Evolutionary conservation across 2,797 vertebrate species (phyloP), one percentile per base, ranked within the genome.

Genomic region (Hippoglossus hippoglossus): DNA sequence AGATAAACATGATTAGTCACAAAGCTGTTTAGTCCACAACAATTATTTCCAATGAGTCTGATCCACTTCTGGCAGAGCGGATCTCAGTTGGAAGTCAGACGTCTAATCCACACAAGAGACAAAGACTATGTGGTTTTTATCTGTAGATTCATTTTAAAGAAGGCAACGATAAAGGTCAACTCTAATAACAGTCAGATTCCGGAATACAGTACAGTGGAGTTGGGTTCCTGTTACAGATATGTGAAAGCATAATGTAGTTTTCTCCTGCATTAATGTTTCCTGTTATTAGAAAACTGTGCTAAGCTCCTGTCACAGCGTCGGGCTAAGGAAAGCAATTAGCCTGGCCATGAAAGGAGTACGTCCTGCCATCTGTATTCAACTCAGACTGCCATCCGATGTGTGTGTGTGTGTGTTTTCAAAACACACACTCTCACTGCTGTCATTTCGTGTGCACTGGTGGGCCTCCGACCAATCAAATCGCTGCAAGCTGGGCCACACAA

Each of bases 251-350:
- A 69, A 55, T 73, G 46, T 13, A 47, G 28, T 9, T 31, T 24
- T 21, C 6, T 65, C 47, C 46, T 67, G 13, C 50, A 28, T 61
- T 73, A 53, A 58, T 68, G 34, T 59, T 3, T 24, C 63, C 22
- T 52, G 50, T 51, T 53, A 39, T 75, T 71, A 68, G 13, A 26
- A 41, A 69, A 73, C 47, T 66, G 19, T 49, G 7, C 18, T 3
- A 21, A 55, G 13, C 25, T 66, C 25, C 28, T 74, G 64, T 65
- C 54, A 58, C 66, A 73, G 62, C 52, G 47, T 36, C 16, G 24
- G 71, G 63, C 24, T 41, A 44, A 51, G 56, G 50, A 77, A 83
- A 81, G 78, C 56, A 86, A 90, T 90, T 90, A 89, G 54, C 46
- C 50, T 75, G 53, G 46, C 70, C 60, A 79, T 73, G 71, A 86